Conservation (phyloP, 2,113 vertebrate species). For the Anolis sagrei region DNA sequence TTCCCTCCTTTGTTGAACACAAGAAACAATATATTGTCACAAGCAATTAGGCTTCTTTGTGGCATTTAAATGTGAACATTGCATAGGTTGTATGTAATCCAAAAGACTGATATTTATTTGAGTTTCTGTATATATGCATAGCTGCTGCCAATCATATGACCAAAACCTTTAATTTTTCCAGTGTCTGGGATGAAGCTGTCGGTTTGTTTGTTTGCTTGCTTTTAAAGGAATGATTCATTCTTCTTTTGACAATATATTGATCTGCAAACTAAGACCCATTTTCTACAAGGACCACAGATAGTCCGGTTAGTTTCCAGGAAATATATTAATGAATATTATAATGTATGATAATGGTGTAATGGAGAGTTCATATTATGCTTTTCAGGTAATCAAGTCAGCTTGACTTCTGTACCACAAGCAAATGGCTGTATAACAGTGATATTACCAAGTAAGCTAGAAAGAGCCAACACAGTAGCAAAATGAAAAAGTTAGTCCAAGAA, state of each 20-base stretch:
- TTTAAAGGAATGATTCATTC: no score
- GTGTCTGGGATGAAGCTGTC: no score
- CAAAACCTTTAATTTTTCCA: no score
- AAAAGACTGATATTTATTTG: not conserved
- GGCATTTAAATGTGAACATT: not conserved
- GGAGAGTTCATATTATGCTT: not conserved
- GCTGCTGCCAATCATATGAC: no score
- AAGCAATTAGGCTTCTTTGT: not conserved
- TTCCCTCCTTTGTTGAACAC: not conserved
- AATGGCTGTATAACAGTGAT: not conserved
- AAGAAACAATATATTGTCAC: not conserved
- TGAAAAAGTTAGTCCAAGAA: conserved; percentile 2
- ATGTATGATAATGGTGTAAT: not conserved
- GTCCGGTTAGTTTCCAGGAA: not conserved
- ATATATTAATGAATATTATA: conserved; percentile 6
- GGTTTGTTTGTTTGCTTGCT: no score
- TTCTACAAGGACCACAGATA: not conserved
- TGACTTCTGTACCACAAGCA: conserved; percentile 4
- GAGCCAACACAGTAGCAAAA: conserved; percentile 8
- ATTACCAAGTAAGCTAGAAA: conserved; percentile 15
- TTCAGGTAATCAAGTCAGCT: not conserved
- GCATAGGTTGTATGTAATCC: not conserved
- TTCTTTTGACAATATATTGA: not conserved
- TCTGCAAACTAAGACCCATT: not conserved
- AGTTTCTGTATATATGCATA: no score